Conservation (phyloP, 2,113 vertebrate genomes). For the Ceratotherium simum region DNA sequence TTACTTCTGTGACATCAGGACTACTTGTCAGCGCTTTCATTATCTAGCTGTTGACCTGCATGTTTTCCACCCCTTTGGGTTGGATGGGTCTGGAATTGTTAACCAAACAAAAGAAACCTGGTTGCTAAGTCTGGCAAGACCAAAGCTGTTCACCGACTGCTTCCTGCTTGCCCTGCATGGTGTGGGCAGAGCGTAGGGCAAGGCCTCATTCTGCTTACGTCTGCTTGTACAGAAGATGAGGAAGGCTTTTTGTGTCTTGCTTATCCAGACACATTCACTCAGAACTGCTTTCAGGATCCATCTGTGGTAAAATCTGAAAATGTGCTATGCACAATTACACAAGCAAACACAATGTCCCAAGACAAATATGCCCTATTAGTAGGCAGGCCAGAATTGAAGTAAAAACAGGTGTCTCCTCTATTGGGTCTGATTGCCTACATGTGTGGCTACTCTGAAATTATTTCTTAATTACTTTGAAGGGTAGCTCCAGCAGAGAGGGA, state of each 20-base stretch:
- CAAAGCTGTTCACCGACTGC: constrained; percentile 70
- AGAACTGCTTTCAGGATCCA: constrained; percentile 79
- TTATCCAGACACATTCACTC: constrained; percentile 72
- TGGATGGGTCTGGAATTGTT: constrained; percentile 38
- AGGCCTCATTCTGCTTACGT: constrained; percentile 72
- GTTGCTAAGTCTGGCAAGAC: constrained; percentile 77
- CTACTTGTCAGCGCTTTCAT: not conserved
- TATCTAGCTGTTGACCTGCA: not conserved
- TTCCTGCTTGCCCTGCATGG: constrained; percentile 79
- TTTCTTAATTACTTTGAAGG: constrained; percentile 66
- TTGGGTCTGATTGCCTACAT: constrained; percentile 83
- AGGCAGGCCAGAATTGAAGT: constrained; percentile 83
- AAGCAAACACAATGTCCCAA: constrained; percentile 86
- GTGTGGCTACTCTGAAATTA: constrained; percentile 78
- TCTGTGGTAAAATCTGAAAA: constrained; percentile 83
- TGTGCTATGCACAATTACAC: constrained; percentile 86
- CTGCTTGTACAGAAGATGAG: constrained; percentile 65
- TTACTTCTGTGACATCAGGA: not conserved
- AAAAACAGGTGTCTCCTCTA: constrained; percentile 88
- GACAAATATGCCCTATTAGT: constrained; percentile 84
- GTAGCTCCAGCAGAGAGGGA: constrained; percentile 59
- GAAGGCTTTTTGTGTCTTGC: constrained; percentile 81
- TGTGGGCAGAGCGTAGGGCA: constrained; percentile 54
- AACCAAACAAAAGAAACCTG: constrained; percentile 82
- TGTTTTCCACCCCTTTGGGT: constrained; percentile 76